Evolutionary conservation across 2,113 vertebrate genomes (phyloP).

Genomic region (Aphyosemion australe): DNA sequence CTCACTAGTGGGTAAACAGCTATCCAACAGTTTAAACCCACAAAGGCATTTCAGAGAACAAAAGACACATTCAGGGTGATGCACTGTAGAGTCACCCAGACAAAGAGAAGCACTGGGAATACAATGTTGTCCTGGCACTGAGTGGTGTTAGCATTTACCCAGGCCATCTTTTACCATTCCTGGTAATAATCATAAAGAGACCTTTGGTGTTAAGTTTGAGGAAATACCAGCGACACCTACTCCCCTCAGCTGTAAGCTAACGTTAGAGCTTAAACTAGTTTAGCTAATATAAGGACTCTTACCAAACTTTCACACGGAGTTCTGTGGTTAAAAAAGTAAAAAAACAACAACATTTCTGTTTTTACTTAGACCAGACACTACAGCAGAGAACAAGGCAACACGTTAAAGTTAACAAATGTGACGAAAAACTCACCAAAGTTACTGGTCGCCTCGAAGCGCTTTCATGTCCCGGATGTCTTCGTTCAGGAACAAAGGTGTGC

Average conservation of each 20-base stretch:
- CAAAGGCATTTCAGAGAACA: neutral
- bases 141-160: too few species aligned
- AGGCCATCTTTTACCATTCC: too few species aligned
- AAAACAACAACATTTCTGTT: neutral
- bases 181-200: too few species aligned
- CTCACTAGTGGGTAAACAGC: neutral
- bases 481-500: neutral
- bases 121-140: too few species aligned
- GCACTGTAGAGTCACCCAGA: too few species aligned
- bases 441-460: neutral
- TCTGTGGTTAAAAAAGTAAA: too few species aligned
- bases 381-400: neutral
- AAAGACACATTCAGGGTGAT: neutral
- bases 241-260: neutral
- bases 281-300: neutral
- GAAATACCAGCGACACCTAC: neutral
- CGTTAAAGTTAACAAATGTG: neutral
- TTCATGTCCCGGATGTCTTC: conserved; percentile 1
- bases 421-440: conserved; percentile 39
- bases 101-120: too few species aligned
- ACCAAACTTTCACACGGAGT: too few species aligned
- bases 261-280: neutral
- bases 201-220: too few species aligned
- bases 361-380: too few species aligned
- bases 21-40: neutral